Evolutionary conservation across 2,797 vertebrate genomes (phyloP).

Genomic region (Sebastiscus tertius): DNA sequence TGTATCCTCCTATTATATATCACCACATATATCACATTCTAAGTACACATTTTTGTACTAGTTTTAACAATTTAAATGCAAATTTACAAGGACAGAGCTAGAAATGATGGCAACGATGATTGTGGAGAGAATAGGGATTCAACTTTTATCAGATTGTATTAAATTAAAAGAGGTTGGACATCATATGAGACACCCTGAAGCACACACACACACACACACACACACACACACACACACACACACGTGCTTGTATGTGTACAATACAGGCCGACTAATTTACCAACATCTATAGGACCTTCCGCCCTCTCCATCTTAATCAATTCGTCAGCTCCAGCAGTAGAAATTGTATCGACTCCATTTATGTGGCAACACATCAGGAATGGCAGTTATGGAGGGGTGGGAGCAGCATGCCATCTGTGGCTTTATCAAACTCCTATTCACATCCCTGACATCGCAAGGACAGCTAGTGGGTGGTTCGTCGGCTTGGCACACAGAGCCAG

Average conservation of each 20-base stretch:
- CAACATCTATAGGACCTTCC: slow-evolving; percentile 24
- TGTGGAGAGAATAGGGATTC: neutral
- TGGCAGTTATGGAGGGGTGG: slow-evolving; percentile 56
- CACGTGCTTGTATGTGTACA: neutral
- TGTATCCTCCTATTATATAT: neutral
- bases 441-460: slow-evolving; percentile 65
- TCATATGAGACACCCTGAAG: neutral
- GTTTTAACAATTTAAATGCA: neutral
- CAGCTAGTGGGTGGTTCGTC: slow-evolving; percentile 66
- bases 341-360: slow-evolving; percentile 58
- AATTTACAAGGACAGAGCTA: neutral
- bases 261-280: neutral
- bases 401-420: slow-evolving; percentile 67
- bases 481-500: slow-evolving; percentile 44
- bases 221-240: neutral
- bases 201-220: neutral
- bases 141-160: neutral
- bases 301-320: slow-evolving; percentile 36
- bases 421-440: slow-evolving; percentile 70
- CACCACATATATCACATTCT: neutral
- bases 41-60: neutral
- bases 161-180: neutral
- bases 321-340: slow-evolving; percentile 37
- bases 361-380: slow-evolving; percentile 58
- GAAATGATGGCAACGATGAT: neutral